Evolutionary conservation across 1,140 invertebrate genomes (phyloP), one percentile per base, ranked within the genome.

Genomic region (Augochlora pura): DNA sequence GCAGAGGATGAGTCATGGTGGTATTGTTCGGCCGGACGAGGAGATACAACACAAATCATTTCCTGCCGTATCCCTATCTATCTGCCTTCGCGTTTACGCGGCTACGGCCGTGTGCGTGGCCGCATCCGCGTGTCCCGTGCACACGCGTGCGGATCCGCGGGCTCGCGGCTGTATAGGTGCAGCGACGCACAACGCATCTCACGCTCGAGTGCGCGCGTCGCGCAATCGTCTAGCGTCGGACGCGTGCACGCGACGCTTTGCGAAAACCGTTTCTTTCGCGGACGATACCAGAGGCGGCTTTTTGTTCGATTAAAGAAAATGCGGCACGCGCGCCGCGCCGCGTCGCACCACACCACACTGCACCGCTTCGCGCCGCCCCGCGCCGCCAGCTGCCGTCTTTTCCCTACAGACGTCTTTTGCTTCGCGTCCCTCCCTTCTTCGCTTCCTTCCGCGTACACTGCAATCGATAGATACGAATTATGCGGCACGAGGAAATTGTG

Each of bases 11-110:
- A 89, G 78, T 89, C 88, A 89, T 82, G 81, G 71, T 72, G 77
- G 86, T 84, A 87, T 88, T 89, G 84, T 88, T 88, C 82, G 72
- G 82, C 86, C 86, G 86, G 84, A 86, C 84, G 83, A 82, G 77
- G 77, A 88, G 87, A 89, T 89, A 85, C 83, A 84, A 79, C 86
- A 82, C 83, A 85, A 88, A 89, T 88, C 85, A 87, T 85, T 89
- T 89, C 88, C 88, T 88, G 87, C 86, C 82, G 84, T 86, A 83
- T 86, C 80, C 80, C 79, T 80, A 84, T 86, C 78, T 80, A 79
- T 86, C 80, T 80, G 81, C 87, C 81, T 88, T 86, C 75, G 75
- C 85, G 84, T 86, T 86, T 77, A 86, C 78, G 67, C 82, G 72
- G 46, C 67, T 27, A 9, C 38, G 46, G 62, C 54, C 54, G 38